A percentile compares a stretch with the other conserved stretches of the same genome.
Evolutionary conservation across 2,888 invertebrate species (phyloP).

Genomic region (Serripes groenlandicus): DNA sequence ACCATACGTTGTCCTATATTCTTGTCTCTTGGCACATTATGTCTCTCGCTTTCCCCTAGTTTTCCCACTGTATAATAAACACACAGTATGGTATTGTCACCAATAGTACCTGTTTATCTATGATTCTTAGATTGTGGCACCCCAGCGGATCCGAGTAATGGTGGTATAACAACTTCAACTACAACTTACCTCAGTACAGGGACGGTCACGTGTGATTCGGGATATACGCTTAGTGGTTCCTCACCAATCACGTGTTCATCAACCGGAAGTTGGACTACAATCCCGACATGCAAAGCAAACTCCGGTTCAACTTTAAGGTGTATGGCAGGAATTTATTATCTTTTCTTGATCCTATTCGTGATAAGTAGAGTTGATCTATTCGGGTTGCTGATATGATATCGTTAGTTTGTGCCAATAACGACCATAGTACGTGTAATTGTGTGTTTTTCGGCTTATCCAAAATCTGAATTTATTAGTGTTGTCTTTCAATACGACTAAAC

Average conservation of each 20-base stretch:
- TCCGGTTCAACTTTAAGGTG: neutral
- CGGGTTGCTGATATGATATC: no score
- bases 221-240: constrained; percentile 9
- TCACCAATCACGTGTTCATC: constrained; percentile 22
- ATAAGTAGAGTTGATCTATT: no score
- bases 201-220: constrained; percentile 19
- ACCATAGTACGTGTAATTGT: no score
- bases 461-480: no score
- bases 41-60: neutral
- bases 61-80: neutral
- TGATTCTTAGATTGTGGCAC: constrained; percentile 13
- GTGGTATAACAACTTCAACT: neutral
- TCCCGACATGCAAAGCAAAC: neutral
- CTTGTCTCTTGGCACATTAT: neutral
- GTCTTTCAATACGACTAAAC: no score
- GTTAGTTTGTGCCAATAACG: no score
- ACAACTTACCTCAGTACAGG: constrained; percentile 1
- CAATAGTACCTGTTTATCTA: neutral
- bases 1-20: neutral
- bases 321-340: neutral
- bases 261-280: constrained; percentile 15
- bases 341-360: neutral
- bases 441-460: no score
- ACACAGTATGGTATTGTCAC: neutral
- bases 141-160: constrained; percentile 8